Base-by-base conservation (phyloP, 2,888 invertebrate genomes). In the Mellilla xanthometata region DNA sequence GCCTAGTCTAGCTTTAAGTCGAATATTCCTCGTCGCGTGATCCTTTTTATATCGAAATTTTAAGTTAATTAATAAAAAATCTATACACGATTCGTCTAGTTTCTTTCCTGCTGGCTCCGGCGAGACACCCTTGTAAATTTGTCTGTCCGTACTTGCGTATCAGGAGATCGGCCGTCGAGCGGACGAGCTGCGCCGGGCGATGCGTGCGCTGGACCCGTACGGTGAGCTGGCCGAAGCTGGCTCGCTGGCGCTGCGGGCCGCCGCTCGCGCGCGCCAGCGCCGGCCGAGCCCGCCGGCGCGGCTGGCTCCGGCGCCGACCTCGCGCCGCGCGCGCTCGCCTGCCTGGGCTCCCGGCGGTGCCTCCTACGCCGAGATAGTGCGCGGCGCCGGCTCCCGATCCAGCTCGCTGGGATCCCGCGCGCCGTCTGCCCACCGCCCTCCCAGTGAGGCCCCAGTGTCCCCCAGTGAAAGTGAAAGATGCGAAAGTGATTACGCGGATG, bases 311-410 rank as follows among this genome's bases (percentile, higher is more conserved):
- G 48, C 44, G 35, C 46, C 46, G 22, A 29, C 48, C 52, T 54
- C 51, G 32, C 56, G 39, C 35, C 54, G 54, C 46, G 42, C 60
- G 31, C 48, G 47, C 47, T 94, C 94, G 73, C 94, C 95, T 9
- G 92, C 94, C 71, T 95, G 95, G 95, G 74, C 89, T 29, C 94
- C 93, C 2, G 95, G 94, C 19, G 93, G 93, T 12, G 92, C 94
- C 33, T 93, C 95, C 32, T 96, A 96, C 76, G 95, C 96, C 33
- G 95, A 95, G 80, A 93, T 96, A 54, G 91, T 96, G 49, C 92
- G 93, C 59, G 95, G 95, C 86, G 65, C 68, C 54, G 68, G 72
- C 68, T 82, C 81, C 30, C 68, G 87, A 53, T 81, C 86, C 49
- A 76, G 79, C 67, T 78, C 87, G 33, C 65, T 70, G 8, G 67